Conservation (phyloP, 2,113 vertebrate genomes). For the Dasyornis broadbenti region DNA sequence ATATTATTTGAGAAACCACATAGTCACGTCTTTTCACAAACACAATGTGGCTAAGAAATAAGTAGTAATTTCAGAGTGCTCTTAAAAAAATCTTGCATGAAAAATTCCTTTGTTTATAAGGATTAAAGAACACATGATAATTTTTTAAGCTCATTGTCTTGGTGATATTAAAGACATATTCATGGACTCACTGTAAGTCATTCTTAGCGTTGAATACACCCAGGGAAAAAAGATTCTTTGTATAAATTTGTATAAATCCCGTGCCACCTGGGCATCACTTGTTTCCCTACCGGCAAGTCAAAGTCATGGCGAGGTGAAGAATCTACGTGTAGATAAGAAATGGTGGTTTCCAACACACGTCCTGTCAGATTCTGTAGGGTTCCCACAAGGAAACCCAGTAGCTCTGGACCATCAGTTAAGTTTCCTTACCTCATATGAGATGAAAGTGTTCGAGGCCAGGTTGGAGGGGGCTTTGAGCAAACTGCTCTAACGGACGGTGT, state of each 20-base stretch:
- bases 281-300: neutral
- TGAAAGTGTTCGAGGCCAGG: neutral
- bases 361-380: neutral
- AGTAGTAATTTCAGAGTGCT: neutral
- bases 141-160: neutral
- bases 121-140: neutral
- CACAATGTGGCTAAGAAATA: neutral
- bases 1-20: slow-evolving; percentile 8
- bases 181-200: neutral
- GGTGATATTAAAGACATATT: neutral
- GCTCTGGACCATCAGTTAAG: neutral
- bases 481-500: neutral
- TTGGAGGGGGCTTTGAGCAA: neutral
- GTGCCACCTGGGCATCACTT: neutral
- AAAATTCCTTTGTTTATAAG: slow-evolving; percentile 23
- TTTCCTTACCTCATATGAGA: neutral
- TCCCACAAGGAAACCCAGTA: neutral
- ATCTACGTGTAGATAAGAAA: neutral
- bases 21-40: neutral
- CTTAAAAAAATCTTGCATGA: neutral
- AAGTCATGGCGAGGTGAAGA: neutral
- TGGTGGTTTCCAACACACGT: neutral
- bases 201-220: neutral
- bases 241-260: neutral
- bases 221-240: neutral